Base-by-base conservation (phyloP, 2,888 invertebrate genomes). In the Leucophenga maculata region DNA sequence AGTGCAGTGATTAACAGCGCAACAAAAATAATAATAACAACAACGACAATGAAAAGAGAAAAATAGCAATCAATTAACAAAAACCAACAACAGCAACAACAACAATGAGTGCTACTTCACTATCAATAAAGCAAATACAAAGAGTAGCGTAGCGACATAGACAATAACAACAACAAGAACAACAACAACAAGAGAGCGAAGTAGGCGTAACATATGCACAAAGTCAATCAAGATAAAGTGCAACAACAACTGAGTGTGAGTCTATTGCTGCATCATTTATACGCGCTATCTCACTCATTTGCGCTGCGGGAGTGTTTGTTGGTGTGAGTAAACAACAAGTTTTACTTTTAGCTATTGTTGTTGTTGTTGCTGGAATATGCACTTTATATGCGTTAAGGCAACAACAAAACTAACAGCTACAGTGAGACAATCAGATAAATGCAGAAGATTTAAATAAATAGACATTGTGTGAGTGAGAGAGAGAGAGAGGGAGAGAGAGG, bases 51-150 rank as follows among this genome's bases (percentile, higher is more conserved):
- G 32, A 55, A 68, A 39, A 31, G 31, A 69, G 39, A 62, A 80
- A 82, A 82, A 79, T 81, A 81, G 76, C 74, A 70, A 82, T 79
- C 80, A 82, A 80, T 80, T 81, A 82, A 82, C 80, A 81, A 81
- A 81, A 78, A 82, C 71, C 72, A 70, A 66, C 78, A 80, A 80
- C 77, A 77, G 13, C 32, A 32, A 32, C 39, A 39, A 39, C 39
- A 39, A 39, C 39, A 39, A 6, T 39, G 54, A 18, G 9, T 50
- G 18, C 50, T 50, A 50, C 18, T 50, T 50, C 18, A 50, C 3
- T 11, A 39, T 11, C 39, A 39, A 39, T 39, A 18, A 3, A 26
- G 26, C 26, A 26, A 18, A 11, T 39, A 39, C 39, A 39, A 39
- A 39, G 39, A 39, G 39, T 32, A 32, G 32, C 32, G 32, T 8